phyloP scores from a whole-genome alignment of 1,140 invertebrate species.

The Eurosta solidaginis region DNA sequence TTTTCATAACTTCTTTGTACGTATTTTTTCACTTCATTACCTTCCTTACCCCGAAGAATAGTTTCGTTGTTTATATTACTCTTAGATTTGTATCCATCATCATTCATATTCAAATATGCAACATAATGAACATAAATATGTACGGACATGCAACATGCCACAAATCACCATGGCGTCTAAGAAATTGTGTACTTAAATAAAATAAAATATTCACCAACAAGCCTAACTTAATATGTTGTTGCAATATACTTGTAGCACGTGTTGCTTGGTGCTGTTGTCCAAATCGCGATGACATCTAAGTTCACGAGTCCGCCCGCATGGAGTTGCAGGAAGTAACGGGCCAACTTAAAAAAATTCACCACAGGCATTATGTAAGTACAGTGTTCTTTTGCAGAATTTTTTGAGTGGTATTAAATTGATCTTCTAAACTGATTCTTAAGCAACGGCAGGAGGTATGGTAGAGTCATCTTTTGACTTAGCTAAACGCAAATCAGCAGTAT shows the following conservation, averaged over 20 bases:
- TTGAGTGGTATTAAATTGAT: too few relatives aligned
- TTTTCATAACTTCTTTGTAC: not conserved
- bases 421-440: too few relatives aligned
- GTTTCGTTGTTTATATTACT: not conserved
- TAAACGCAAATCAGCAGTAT: too few relatives aligned
- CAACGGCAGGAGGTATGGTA: too few relatives aligned
- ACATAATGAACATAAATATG: constrained; percentile 1
- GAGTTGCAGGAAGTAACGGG: not conserved
- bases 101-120: not conserved
- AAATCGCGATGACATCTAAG: constrained; percentile 17
- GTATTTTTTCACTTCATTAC: not conserved
- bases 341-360: not conserved
- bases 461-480: too few relatives aligned
- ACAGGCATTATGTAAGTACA: not conserved
- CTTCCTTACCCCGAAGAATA: too few relatives aligned
- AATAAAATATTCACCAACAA: not conserved
- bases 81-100: not conserved
- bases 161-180: constrained; percentile 22
- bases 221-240: not conserved
- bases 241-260: constrained; percentile 14
- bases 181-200: not conserved
- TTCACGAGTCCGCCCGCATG: constrained; percentile 4
- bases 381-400: not conserved
- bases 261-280: constrained; percentile 8
- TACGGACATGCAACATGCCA: constrained; percentile 21